Conservation (phyloP, 2,888 invertebrate species). For the Phorcus lineatus region DNA sequence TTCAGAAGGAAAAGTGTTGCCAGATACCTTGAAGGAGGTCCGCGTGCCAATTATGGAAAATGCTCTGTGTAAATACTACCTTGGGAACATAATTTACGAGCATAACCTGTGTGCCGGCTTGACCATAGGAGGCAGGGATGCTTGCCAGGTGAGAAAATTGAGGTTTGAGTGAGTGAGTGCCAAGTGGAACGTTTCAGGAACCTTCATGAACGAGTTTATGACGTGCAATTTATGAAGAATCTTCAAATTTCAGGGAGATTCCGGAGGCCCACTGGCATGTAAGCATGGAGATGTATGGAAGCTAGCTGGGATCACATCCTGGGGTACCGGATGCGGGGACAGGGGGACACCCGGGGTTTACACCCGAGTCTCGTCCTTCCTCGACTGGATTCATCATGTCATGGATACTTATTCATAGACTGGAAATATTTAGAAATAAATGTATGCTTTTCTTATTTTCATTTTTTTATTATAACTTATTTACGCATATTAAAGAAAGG, state of each 20-base stretch:
- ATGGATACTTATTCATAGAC: too few relatives aligned
- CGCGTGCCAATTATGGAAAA: constrained; percentile 45
- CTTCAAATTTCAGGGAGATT: constrained; percentile 61
- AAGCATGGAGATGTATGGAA: constrained; percentile 51
- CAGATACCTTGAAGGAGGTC: constrained; percentile 45
- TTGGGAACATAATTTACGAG: constrained; percentile 40
- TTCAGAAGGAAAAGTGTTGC: constrained; percentile 42
- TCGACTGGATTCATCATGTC: constrained; percentile 47
- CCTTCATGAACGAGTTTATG: too few relatives aligned
- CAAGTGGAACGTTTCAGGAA: too few relatives aligned
- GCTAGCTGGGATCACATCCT: constrained; percentile 59
- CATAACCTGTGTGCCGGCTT: constrained; percentile 52
- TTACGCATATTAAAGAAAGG: too few relatives aligned
- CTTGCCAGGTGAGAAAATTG: constrained; percentile 48
- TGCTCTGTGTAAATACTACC: constrained; percentile 45
- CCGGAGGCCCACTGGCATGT: constrained; percentile 63
- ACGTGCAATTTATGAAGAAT: too few relatives aligned
- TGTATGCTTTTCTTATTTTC: too few relatives aligned
- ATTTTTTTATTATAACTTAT: too few relatives aligned
- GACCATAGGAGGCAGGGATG: constrained; percentile 50
- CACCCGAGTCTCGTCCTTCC: constrained; percentile 58
- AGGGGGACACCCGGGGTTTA: constrained; percentile 58
- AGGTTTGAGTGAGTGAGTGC: too few relatives aligned
- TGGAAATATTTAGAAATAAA: too few relatives aligned
- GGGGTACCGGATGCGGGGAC: constrained; percentile 63